Base-by-base conservation (phyloP, 2,888 invertebrate species). In the Norana najaformis region DNA sequence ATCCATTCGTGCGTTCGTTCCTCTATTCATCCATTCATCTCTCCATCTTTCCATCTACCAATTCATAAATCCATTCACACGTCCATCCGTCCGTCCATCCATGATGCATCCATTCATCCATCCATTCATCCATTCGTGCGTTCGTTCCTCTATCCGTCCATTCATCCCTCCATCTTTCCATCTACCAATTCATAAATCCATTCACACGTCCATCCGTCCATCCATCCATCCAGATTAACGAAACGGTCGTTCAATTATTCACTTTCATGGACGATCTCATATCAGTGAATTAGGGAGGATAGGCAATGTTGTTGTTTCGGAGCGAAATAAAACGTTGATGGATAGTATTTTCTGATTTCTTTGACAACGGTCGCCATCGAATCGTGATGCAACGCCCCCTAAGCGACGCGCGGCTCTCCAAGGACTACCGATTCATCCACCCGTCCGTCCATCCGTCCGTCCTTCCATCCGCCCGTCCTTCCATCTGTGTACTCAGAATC, bases 311-410 rank as follows among this genome's bases (percentile, higher is more conserved):
- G 14, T 69, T 69, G 3, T 69, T 69, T 69, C 69, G 30, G 30
- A 11, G n/a, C 69, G 69, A n/a, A 69, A 69, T 69, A 69, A 8
- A 69, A 69, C 69, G 69, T 69, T 69, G 69, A 69, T 69, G 69
- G 69, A 69, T 69, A 69, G 69, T n/a, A n/a, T 69, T 69, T 69
- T n/a, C n/a, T n/a, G 69, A 69, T 69, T 69, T 69, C 69, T 69
- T 69, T 69, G 69, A 69, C 69, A 69, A 69, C n/a, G 69, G 69
- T 69, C n/a, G 30, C 69, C 69, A 69, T 30, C 69, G 69, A n/a
- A 69, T n/a, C 69, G 69, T 69, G n/a, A 69, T 69, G 8, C 69
- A 11, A 8, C 69, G 69, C 69, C 69, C 69, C 13, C 69, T 3
- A n/a, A 8, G n/a, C 69, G 69, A n/a, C 69, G 30, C n/a, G 30